Evolutionary conservation across 2,113 vertebrate genomes (phyloP).

Genomic region (Tragulus kanchil): DNA sequence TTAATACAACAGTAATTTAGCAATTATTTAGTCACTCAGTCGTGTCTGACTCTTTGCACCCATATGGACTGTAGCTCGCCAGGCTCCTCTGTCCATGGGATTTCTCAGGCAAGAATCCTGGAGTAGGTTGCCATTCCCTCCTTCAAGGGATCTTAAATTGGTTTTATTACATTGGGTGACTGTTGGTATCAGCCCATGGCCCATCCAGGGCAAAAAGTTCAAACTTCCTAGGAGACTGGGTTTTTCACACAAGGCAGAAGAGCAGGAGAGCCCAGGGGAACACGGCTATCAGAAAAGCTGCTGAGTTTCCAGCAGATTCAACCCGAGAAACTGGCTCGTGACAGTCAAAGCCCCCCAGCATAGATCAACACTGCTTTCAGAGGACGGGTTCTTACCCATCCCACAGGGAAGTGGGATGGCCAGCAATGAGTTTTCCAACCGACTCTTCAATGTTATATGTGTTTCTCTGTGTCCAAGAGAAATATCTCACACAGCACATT

Average conservation of each 20-base stretch:
- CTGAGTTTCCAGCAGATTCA: not conserved
- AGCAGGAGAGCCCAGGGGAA: not conserved
- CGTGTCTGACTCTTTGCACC: not conserved
- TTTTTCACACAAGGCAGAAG: not conserved
- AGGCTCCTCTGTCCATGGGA: not conserved
- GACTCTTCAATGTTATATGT: not conserved
- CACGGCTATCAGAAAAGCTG: not conserved
- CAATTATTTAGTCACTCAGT: not conserved
- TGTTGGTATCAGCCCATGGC: not conserved
- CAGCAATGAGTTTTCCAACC: not conserved
- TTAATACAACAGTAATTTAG: not conserved
- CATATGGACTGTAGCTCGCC: not conserved
- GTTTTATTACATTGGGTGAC: not conserved
- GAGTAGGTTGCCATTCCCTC: not conserved
- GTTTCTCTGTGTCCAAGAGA: not conserved
- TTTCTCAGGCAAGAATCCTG: not conserved
- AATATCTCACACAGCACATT: not conserved
- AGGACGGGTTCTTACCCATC: not conserved
- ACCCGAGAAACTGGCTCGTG: fast-evolving
- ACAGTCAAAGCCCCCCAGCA: not conserved
- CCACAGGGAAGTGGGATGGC: not conserved
- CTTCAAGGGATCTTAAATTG: not conserved
- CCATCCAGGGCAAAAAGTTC: not conserved
- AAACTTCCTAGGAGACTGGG: not conserved
- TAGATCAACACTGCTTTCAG: not conserved